A percentile compares a stretch with the other conserved stretches of the same genome.
Evolutionary conservation across 2,113 vertebrate species (phyloP).

Genomic region (Calyptommatus sinebrachiatus): DNA sequence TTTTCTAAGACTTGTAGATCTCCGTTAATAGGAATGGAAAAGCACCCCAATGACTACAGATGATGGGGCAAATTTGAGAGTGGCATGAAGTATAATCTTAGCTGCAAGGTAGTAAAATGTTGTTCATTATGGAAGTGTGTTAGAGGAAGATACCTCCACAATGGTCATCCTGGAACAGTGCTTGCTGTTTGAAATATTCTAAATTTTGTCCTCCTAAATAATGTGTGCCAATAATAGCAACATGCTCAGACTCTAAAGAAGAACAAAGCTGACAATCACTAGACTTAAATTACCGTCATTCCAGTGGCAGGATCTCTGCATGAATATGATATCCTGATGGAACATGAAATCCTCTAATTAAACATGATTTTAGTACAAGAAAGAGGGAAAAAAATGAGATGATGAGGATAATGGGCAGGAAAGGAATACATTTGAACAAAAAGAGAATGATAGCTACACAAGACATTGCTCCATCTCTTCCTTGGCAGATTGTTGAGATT

Average conservation of each 20-base stretch:
- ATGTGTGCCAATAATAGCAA: slow-evolving; percentile 38
- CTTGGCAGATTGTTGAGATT: background rate
- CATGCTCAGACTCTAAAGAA: slow-evolving; percentile 49
- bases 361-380: slow-evolving; percentile 57
- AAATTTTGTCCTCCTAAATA: slow-evolving; percentile 35
- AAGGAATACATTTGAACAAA: slow-evolving; percentile 24
- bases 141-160: background rate
- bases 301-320: slow-evolving; percentile 47
- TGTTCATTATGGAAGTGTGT: background rate
- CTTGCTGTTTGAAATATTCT: slow-evolving; percentile 26
- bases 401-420: slow-evolving; percentile 39
- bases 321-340: slow-evolving; percentile 52
- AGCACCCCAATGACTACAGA: too few species aligned
- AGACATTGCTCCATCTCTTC: background rate
- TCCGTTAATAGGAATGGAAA: too few species aligned
- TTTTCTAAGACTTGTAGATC: too few species aligned
- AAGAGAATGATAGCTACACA: background rate
- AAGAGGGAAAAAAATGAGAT: slow-evolving; percentile 50
- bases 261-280: slow-evolving; percentile 50
- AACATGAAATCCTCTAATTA: slow-evolving; percentile 62
- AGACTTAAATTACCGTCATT: slow-evolving; percentile 50
- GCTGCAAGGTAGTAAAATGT: background rate
- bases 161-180: background rate
- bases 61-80: too few species aligned
- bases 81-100: background rate